Conservation (phyloP, 1,140 invertebrate genomes). For the Pseudachorutes palmiensis region DNA sequence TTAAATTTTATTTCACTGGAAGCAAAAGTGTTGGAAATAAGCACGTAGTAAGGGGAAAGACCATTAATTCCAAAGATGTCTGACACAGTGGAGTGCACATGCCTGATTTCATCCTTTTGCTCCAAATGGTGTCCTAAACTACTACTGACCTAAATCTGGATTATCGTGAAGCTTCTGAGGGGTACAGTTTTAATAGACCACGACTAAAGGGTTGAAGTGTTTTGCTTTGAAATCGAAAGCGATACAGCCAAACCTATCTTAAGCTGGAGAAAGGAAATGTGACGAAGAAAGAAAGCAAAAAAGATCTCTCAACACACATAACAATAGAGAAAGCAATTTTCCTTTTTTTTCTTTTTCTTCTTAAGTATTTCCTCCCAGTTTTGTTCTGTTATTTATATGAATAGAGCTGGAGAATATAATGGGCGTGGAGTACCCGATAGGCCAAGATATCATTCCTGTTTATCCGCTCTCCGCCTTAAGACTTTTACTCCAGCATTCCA, state of each 20-base stretch:
- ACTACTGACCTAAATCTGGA: too few species aligned
- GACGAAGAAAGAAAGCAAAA: background rate
- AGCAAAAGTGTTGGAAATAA: too few species aligned
- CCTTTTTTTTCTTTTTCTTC: constrained; percentile 14
- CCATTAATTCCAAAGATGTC: background rate
- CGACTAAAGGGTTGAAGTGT: too few species aligned
- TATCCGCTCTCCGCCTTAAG: constrained; percentile 5
- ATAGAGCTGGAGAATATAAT: background rate
- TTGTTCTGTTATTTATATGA: background rate
- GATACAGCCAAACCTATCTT: background rate
- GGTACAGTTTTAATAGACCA: too few species aligned
- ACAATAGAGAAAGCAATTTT: constrained; percentile 31
- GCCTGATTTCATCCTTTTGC: constrained; percentile 28
- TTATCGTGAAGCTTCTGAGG: too few species aligned
- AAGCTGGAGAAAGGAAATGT: constrained; percentile 1
- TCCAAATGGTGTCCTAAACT: too few species aligned
- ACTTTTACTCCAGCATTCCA: too few species aligned
- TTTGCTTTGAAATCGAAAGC: too few species aligned
- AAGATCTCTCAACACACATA: constrained; percentile 18
- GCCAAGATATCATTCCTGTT: background rate
- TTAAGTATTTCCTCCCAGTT: constrained; percentile 16
- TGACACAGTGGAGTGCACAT: background rate
- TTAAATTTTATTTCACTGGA: background rate
- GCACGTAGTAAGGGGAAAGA: background rate
- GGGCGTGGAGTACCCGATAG: background rate